Base-by-base conservation (phyloP, 2,888 invertebrate species). In the Lucinisca nassula region DNA sequence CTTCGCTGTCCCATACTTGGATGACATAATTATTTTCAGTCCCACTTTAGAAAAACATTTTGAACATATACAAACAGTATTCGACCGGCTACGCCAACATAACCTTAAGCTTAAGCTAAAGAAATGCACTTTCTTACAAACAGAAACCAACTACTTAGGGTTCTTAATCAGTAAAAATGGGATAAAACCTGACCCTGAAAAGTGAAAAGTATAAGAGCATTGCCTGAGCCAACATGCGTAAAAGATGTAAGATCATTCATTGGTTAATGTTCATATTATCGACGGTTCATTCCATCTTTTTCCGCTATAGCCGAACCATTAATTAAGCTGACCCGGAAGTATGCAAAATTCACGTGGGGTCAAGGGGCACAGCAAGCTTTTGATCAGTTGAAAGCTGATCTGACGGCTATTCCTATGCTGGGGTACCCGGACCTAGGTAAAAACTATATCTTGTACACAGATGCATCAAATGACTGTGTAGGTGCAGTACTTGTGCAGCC, bases 61-160 rank as follows among this genome's bases (percentile, higher is more conserved):
- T 1, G 24, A 80, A 37, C 87, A 89, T 72, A 73, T 82, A 6
- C 32, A 83, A 49, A n/a, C 38, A n/a, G 85, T 85, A 0, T 85
- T 90, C 51, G 55, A 83, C 35, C n/a, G 79, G 24, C 32, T 85
- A 30, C 45, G 73, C 38, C 14, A 85, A 45, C 75, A 83, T 37
- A 30, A 73, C 10, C 45, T 87, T 4, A 85, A 82, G n/a, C 73
- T 82, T 4, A 89, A 89, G 58, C 49, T 81, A 0, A 79, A 58
- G 6, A 89, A 84, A 30, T 86, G 86, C 55, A 12, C n/a, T 8
- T 82, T 89, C 55, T 12, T 72, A 6, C 55, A 79, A 51, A 21
- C 74, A n/a, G 87, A 87, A 73, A 84, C 84, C 0, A 81, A 77
- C 2, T 81, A 78, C 49, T 17, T 87, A 1, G 87, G 80, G 0